Percentiles rank a stretch among this genome's conserved stretches.
These are phyloP conservation scores for Nomada hirtipes DNA, from an alignment of 2,888 invertebrate genomes.

Conservation along the genomic window DNA sequence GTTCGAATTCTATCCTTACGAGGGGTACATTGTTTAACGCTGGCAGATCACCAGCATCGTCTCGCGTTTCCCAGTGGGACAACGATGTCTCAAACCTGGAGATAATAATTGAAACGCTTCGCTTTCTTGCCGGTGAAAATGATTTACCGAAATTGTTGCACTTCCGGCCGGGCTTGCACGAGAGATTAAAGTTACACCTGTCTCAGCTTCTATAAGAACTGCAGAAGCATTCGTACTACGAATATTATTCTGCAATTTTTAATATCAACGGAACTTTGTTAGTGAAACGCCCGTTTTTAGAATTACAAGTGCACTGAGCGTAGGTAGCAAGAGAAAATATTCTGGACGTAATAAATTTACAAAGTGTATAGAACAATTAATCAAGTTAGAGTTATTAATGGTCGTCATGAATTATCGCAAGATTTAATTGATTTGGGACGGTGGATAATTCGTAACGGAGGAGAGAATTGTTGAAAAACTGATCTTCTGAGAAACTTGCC, in stretches of 20 bases:
- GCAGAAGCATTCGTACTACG: not conserved
- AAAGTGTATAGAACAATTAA: too few species aligned
- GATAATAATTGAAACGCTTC: constrained; percentile 36
- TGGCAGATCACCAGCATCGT: constrained; percentile 58
- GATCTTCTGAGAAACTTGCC: not conserved
- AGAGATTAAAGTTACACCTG: not conserved
- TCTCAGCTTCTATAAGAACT: not conserved
- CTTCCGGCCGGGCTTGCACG: not conserved
- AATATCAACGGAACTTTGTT: too few species aligned
- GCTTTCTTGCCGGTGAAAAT: constrained; percentile 39
- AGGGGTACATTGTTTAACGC: constrained; percentile 43
- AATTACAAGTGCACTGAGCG: too few species aligned
- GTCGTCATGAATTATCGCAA: too few species aligned
- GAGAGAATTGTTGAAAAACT: not conserved
- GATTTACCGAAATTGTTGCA: constrained; percentile 12
- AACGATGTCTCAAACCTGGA: constrained; percentile 34
- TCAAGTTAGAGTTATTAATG: too few species aligned
- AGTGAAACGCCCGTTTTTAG: too few species aligned
- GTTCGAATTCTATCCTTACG: constrained; percentile 18
- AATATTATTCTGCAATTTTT: too few species aligned
- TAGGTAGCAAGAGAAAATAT: too few species aligned
- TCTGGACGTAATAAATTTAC: too few species aligned
- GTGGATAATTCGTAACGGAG: too few species aligned
- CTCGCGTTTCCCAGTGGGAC: constrained; percentile 48
- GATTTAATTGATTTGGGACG: too few species aligned